phyloP scores from a whole-genome alignment of 2,797 vertebrate genomes.

The Florisuga fusca region DNA sequence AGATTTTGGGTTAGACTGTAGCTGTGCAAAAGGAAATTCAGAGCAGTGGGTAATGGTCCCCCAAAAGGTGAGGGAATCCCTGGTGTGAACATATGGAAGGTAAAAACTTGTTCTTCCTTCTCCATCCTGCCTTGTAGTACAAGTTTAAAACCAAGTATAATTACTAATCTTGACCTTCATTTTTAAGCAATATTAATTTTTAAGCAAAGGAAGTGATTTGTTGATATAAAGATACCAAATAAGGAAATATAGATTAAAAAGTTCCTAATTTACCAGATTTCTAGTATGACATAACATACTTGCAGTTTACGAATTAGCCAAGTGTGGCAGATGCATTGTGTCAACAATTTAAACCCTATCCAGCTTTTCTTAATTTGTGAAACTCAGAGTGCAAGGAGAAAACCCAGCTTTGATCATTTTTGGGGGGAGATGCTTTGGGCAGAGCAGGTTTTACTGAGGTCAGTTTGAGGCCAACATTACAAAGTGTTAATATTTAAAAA shows the following conservation, averaged over 20 bases:
- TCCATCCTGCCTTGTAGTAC: background rate
- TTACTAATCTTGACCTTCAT: background rate
- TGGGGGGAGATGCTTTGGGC: background rate
- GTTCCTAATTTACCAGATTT: background rate
- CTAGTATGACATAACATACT: background rate
- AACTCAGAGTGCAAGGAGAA: background rate
- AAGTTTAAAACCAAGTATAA: background rate
- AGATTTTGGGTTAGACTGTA: background rate
- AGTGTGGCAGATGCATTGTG: background rate
- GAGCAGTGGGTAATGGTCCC: background rate
- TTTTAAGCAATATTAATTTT: background rate
- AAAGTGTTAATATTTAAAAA: background rate
- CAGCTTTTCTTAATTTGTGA: background rate
- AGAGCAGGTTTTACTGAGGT: background rate
- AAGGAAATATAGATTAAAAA: background rate
- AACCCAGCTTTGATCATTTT: constrained; percentile 3
- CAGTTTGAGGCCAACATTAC: constrained; percentile 16
- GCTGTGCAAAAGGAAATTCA: background rate
- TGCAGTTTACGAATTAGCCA: background rate
- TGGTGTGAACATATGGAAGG: background rate
- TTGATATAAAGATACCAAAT: background rate
- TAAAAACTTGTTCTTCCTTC: background rate
- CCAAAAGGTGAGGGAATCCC: background rate
- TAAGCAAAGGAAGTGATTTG: background rate
- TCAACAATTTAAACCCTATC: constrained; percentile 24